A percentile compares a stretch with the other conserved stretches of the same genome.
phyloP scores from a whole-genome alignment of 2,797 vertebrate genomes.

The Melanotaenia parkinsoni region DNA sequence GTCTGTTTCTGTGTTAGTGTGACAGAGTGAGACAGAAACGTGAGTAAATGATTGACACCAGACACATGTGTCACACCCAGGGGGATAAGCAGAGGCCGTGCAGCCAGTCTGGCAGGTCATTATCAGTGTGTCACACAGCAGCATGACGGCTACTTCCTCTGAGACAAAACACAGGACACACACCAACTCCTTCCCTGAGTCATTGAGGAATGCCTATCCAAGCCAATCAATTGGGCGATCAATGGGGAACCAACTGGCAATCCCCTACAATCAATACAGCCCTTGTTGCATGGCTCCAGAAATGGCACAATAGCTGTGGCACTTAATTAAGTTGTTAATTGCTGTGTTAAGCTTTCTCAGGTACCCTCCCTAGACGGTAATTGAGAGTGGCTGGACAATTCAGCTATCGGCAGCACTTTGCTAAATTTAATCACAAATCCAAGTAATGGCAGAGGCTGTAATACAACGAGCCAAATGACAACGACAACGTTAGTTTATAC shows the following conservation, averaged over 20 bases:
- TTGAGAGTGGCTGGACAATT: constrained; percentile 84
- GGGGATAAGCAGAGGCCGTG: constrained; percentile 55
- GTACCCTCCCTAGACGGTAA: constrained; percentile 84
- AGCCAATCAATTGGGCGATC: constrained; percentile 83
- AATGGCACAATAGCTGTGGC: constrained; percentile 82
- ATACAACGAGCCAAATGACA: constrained; percentile 53
- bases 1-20: constrained; percentile 23
- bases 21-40: constrained; percentile 19
- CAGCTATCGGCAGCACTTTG: constrained; percentile 79
- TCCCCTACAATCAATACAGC: constrained; percentile 83
- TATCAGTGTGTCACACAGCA: constrained; percentile 81
- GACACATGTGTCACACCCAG: constrained; percentile 62
- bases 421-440: constrained; percentile 85
- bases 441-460: constrained; percentile 66
- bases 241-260: constrained; percentile 84
- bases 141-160: constrained; percentile 74
- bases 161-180: constrained; percentile 70
- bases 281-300: constrained; percentile 81
- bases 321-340: constrained; percentile 91
- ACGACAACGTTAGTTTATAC: constrained; percentile 37
- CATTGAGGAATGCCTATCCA: constrained; percentile 83
- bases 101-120: constrained; percentile 80
- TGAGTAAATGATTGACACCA: constrained; percentile 68
- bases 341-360: constrained; percentile 86
- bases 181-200: constrained; percentile 55